Evolutionary conservation across 2,888 invertebrate species (phyloP), one percentile per base, ranked within the genome.

Genomic region (Dione juno): DNA sequence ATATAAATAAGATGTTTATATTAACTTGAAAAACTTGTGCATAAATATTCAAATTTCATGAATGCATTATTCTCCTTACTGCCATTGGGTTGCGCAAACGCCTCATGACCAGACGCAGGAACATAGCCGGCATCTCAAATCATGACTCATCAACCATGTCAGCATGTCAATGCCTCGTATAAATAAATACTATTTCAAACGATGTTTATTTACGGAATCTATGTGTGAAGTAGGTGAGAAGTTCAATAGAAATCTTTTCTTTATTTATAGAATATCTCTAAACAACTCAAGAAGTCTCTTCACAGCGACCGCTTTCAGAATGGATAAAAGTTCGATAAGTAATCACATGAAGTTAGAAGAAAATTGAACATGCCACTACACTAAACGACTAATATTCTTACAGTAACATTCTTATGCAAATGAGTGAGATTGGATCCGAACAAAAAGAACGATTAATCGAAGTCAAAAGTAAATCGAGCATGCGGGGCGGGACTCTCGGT

Each of bases 391-490:
- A 75, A 72, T 75, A 72, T 74, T 71, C 72, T 50, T 74, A 75
- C 75, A 72, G 72, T 75, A 74, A 86, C 86, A 89, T 88, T 88
- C 84, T 85, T 88, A 90, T 89, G 88, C 87, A 89, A 89, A 90
- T 89, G 82, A 81, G 78, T 79, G 77, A 84, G 84, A 88, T 85
- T 86, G 87, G 81, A 84, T 80, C 77, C 75, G 81, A 87, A 88
- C 86, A 88, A 88, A 89, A 90, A 77, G 86, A 81, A 83, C 84
- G 82, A 87, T 88, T 88, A 87, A 88, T 88, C 86, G 86, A 85
- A 88, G 84, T 87, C 86, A 87, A 86, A 87, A 88, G 83, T 86
- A 87, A 89, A 88, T 87, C 84, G 85, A 86, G 82, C 82, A 83
- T 83, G 84, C 81, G 79, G 82, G 76, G 81, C 78, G 82, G 84